Base-by-base conservation (phyloP, 2,797 vertebrate genomes). In the Prunella strophiata region DNA sequence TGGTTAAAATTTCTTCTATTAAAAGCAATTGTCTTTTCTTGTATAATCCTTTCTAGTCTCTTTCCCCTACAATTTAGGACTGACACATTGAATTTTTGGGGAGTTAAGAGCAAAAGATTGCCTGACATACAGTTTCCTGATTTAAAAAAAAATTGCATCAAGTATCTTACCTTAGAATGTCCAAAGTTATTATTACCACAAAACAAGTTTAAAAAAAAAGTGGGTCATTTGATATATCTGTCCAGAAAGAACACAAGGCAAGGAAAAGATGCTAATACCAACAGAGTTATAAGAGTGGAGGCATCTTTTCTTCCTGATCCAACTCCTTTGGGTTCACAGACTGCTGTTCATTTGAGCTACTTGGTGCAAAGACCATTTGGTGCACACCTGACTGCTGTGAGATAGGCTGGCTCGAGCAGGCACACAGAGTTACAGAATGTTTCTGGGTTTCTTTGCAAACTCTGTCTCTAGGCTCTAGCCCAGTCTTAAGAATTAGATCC, bases 221-320 rank as follows among this genome's bases (percentile, higher is more conserved):
- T 32, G 30, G 1, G 2, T 79, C 1, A 1, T 47, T 73, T 81
- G 22, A 14, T 45, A 22, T 11, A 43, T 70, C 13, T 47, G 13
- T 19, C 11, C 13, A 14, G 42, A 18, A 55, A 57, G 23, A 67
- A 17, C 11, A 63, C 4, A 38, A 75, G 21, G 7, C 0, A 0
- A 59, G 14, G 13, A 40, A 75, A 86, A 50, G 8, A 36, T 55
- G 20, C 2, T 79, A 79, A 51, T 43, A 12, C 17, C 59, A 55
- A 26, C 25, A 51, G 48, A 63, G 8, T 9, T 27, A 17, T 17
- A 73, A 47, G 25, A 65, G 38, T 7, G 61, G 32, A 78, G 15
- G 3, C 5, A 55, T 6, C 5, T 43, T 62, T 63, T 85, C 34
- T 71, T 80, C n/a, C 34, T 30, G 29, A 70, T 23, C 3, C 58